These are phyloP conservation scores for Caenorhabditis brenneri DNA, from an alignment of 1,140 invertebrate genomes.

Conservation along the genomic window DNA sequence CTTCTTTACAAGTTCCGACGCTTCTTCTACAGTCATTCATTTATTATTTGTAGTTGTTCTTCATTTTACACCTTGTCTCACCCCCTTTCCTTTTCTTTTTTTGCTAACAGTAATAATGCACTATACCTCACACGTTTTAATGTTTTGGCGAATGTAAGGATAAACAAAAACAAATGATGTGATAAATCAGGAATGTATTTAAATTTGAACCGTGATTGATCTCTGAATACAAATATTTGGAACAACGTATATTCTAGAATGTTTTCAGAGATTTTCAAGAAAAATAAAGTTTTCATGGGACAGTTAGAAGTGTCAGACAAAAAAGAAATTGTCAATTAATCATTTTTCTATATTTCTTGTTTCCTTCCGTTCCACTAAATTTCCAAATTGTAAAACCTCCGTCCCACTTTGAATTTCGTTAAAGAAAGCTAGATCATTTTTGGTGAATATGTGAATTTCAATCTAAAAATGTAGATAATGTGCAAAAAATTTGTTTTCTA, in stretches of 20 bases:
- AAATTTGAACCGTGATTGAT: neutral
- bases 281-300: too few species aligned
- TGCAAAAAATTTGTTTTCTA: too few species aligned
- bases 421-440: too few species aligned
- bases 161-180: neutral
- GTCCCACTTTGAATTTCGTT: neutral
- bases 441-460: too few species aligned
- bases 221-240: neutral
- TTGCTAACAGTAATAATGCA: constrained; percentile 39
- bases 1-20: constrained; percentile 34
- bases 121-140: constrained; percentile 8
- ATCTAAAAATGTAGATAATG: too few species aligned
- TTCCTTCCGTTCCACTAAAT: neutral
- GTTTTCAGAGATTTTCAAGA: too few species aligned
- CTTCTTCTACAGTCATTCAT: constrained; percentile 31
- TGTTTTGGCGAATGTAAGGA: neutral
- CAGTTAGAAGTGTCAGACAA: too few species aligned
- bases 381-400: neutral
- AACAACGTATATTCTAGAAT: neutral
- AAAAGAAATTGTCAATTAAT: too few species aligned
- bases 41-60: constrained; percentile 37
- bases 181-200: neutral
- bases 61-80: constrained; percentile 2
- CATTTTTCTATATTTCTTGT: neutral
- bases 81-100: neutral